These are phyloP conservation scores for Acrocephalus scirpaceus DNA, from an alignment of 2,797 vertebrate species.

Conservation along the genomic window DNA sequence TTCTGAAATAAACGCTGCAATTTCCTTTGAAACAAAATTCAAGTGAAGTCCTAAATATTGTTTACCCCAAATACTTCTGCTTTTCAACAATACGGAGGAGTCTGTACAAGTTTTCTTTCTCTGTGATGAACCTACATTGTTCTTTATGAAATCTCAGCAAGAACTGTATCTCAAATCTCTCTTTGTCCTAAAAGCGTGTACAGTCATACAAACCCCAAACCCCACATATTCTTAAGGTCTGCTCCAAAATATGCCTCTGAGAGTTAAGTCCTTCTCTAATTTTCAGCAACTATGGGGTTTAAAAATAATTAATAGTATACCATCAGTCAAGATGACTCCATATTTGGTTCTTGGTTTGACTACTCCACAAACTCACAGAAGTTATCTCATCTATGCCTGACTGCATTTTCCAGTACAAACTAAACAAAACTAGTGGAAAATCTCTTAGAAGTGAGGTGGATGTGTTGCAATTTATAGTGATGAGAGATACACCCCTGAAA, in stretches of 20 bases:
- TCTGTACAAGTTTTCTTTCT: not conserved
- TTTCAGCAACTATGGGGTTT: not conserved
- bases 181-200: not conserved
- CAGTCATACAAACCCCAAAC: not conserved
- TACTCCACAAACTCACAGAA: not conserved
- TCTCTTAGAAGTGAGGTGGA: not conserved
- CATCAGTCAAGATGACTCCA: accelerated
- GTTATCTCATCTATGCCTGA: not conserved
- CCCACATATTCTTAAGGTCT: not conserved
- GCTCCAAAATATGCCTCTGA: not conserved
- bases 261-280: not conserved
- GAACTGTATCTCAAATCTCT: not conserved
- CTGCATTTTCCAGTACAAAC: not conserved
- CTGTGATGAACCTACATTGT: not conserved
- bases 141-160: not conserved
- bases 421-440: not conserved
- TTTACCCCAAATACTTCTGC: not conserved
- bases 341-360: not conserved
- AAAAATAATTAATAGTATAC: not conserved
- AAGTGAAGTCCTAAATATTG: not conserved
- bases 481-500: not conserved
- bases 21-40: not conserved
- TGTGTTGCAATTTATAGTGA: not conserved
- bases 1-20: not conserved
- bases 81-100: not conserved